Evolutionary conservation across 1,140 invertebrate species (phyloP), one percentile per base, ranked within the genome.

Genomic region (Vollenhovia emeryi): DNA sequence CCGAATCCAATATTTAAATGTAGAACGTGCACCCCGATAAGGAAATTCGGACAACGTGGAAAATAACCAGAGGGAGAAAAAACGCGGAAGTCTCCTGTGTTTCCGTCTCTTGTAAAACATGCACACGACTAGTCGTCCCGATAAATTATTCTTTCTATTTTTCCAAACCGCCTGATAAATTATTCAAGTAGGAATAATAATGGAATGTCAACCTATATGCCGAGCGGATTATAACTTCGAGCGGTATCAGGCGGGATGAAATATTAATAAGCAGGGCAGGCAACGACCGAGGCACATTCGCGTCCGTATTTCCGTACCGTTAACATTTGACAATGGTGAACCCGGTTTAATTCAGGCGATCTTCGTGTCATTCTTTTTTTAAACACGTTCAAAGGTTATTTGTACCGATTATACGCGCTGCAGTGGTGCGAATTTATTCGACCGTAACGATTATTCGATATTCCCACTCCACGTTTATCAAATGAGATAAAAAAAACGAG

Each of bases 131-230:
- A 55, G 7, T 30, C 55, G 7, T 24, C 6, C 6, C 21, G 8
- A 71, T 30, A 30, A 57, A 52, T 45, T 24, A 73, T 79, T 68
- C 21, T 18, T 36, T 30, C 33, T 68, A 68, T 40, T 68, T 68
- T 55, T 52, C 21, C 2, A 27, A 68, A 55, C 18, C n/a, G 15
- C 9, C 21, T 55, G 24, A 68, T 68, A 27, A 68, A 68, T 79
- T 79, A 79, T 79, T 66, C 60, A 52, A 43, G 24, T 60, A n/a
- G 33, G 33, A 40, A 79, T 68, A 79, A 40, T 68, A 68, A 68
- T 79, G 33, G 3, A 36, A 79, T 6, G 45, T 40, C 62, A 36
- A 68, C 21, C 9, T 52, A 68, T 30, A 79, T 40, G 33, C 50
- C 55, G 55, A 30, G 18, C 40, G 40, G 21, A 74, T 57, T 74